Evolutionary conservation across 2,113 vertebrate genomes (phyloP).

Genomic region (Rhea americana): DNA sequence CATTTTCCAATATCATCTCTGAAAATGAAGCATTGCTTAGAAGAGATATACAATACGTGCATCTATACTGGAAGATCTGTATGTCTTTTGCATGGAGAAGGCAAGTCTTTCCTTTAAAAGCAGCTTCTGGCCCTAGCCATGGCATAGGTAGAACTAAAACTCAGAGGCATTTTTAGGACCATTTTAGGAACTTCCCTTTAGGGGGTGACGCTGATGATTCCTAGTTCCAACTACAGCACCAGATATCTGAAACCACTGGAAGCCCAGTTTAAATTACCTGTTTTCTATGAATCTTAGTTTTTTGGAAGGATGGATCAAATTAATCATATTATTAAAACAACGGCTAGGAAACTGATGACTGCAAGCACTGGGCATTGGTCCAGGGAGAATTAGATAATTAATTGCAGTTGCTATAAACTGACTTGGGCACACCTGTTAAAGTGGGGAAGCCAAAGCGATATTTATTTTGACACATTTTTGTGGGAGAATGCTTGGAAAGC

Average conservation of each 20-base stretch:
- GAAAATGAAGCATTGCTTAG: neutral
- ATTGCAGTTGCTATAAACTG: neutral
- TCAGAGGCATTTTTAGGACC: neutral
- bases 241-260: neutral
- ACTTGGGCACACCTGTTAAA: slow-evolving; percentile 40
- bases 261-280: neutral
- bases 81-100: neutral
- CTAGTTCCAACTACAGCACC: neutral
- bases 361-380: neutral
- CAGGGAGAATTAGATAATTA: slow-evolving; percentile 24
- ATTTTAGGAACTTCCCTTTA: neutral
- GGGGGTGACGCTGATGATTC: neutral
- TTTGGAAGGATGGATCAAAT: neutral
- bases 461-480: slow-evolving; percentile 51
- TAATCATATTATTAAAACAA: slow-evolving; percentile 17
- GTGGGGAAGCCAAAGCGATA: neutral
- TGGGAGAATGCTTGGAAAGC: slow-evolving; percentile 25
- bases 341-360: neutral
- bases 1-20: neutral
- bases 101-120: neutral
- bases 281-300: neutral
- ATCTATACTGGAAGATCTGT: neutral
- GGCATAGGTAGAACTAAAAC: neutral
- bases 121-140: neutral
- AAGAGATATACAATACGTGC: neutral